Evolutionary conservation across 2,113 vertebrate species (phyloP).

Genomic region (Neotoma lepida): DNA sequence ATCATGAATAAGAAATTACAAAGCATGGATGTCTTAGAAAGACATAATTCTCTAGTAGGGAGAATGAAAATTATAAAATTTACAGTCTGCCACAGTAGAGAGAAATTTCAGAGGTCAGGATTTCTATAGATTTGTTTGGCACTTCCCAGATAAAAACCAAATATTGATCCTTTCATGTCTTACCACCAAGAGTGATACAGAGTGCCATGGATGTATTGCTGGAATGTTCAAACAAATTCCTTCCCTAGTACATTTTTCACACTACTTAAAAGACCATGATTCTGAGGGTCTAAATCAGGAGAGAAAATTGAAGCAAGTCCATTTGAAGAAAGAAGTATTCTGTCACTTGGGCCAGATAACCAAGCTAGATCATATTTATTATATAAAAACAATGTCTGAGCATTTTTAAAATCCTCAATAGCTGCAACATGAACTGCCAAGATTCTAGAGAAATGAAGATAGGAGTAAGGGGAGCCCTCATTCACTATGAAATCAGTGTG

Average conservation of each 20-base stretch:
- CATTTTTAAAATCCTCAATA: background rate
- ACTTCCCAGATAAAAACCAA: background rate
- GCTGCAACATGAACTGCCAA: background rate
- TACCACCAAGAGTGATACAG: background rate
- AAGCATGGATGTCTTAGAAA: background rate
- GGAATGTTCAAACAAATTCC: background rate
- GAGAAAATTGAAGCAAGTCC: background rate
- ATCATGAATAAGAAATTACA: background rate
- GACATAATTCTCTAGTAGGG: background rate
- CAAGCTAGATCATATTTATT: background rate
- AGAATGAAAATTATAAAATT: background rate
- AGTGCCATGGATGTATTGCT: background rate
- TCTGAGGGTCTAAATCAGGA: background rate
- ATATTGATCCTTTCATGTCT: background rate
- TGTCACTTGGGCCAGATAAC: background rate
- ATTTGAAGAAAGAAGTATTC: background rate
- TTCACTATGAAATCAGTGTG: background rate
- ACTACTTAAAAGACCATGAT: background rate
- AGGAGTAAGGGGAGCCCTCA: background rate
- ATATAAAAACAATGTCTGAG: background rate
- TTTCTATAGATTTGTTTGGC: background rate
- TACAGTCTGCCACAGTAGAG: background rate
- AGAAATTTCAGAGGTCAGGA: background rate
- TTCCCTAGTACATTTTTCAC: background rate
- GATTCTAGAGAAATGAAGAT: background rate